phyloP scores from a whole-genome alignment of 2,113 vertebrate species.

The Oncorhynchus mykiss region DNA sequence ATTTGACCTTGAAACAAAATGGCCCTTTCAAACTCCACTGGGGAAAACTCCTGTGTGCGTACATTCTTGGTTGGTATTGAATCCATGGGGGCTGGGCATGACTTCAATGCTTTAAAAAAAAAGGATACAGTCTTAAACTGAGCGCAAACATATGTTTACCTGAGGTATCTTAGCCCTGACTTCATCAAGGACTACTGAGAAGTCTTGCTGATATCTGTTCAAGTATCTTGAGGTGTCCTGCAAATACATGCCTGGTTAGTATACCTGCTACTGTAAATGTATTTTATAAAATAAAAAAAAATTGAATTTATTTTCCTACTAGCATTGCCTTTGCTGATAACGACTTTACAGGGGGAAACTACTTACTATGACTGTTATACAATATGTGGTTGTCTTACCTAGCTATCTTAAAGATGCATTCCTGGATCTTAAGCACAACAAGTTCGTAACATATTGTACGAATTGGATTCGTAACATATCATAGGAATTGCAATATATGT shows the following conservation, averaged over 20 bases:
- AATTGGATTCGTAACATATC: no score
- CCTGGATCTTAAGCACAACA: no score
- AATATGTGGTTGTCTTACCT: no score
- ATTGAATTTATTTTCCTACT: no score
- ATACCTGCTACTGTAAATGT: not conserved
- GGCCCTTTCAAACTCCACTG: constrained; percentile 24
- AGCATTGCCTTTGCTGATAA: no score
- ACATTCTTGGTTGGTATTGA: constrained; percentile 26
- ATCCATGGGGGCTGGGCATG: not conserved
- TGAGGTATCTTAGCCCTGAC: constrained; percentile 68
- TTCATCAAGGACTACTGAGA: constrained; percentile 63
- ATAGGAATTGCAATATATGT: no score
- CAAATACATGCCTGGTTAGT: not conserved
- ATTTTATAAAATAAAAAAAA: not conserved
- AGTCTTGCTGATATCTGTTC: constrained; percentile 69
- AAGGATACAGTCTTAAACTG: not conserved
- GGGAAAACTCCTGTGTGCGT: constrained; percentile 7
- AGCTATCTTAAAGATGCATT: no score
- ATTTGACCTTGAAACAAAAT: constrained; percentile 37
- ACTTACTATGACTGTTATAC: no score
- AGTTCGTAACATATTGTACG: no score
- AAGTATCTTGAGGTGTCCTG: constrained; percentile 68
- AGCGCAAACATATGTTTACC: constrained; percentile 43
- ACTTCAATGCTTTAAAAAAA: not conserved
- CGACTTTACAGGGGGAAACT: no score